Percentiles rank a stretch among this genome's conserved stretches.
Evolutionary conservation across 2,113 vertebrate species (phyloP).

Genomic region (Pluvialis apricaria): DNA sequence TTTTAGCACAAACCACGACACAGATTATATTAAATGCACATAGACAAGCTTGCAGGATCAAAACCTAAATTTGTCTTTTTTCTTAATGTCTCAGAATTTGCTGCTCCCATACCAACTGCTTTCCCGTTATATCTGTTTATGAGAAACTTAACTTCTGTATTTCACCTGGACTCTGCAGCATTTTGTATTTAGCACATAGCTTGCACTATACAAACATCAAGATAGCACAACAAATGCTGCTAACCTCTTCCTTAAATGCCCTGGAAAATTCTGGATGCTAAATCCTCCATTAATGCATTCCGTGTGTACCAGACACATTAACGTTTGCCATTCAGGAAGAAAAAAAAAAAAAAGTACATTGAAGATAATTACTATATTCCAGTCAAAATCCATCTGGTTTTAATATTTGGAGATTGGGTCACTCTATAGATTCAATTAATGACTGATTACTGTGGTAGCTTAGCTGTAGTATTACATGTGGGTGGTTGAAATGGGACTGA

Average conservation of each 20-base stretch:
- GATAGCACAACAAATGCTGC: background rate
- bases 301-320: background rate
- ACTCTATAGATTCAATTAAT: background rate
- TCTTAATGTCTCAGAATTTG: background rate
- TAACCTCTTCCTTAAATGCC: background rate
- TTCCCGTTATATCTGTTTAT: background rate
- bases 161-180: background rate
- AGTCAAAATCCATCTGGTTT: background rate
- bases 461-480: background rate
- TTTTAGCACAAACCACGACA: background rate
- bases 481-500: background rate
- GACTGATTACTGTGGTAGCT: background rate
- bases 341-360: background rate
- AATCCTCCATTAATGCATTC: background rate
- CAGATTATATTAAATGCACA: background rate
- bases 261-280: background rate
- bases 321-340: background rate
- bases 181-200: background rate
- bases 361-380: background rate
- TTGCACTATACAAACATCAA: background rate
- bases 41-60: background rate
- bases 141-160: background rate
- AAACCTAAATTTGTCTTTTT: background rate
- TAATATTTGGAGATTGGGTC: background rate
- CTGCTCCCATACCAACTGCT: background rate